Evolutionary conservation across 2,797 vertebrate species (phyloP).

Genomic region (Loris lydekkerianus): DNA sequence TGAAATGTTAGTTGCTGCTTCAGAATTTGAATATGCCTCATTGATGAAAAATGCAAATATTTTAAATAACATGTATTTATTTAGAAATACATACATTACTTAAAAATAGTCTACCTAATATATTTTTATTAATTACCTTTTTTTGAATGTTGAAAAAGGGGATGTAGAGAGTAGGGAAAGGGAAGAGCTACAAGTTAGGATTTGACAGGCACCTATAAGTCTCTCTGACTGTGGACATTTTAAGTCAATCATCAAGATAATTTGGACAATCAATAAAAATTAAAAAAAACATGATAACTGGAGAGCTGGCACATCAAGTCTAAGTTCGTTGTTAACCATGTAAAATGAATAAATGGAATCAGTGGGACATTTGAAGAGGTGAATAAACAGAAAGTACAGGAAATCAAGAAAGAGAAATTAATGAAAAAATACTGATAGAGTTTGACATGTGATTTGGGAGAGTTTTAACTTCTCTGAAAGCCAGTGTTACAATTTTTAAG

Average conservation of each 20-base stretch:
- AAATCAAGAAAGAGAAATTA: neutral
- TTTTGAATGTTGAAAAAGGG: neutral
- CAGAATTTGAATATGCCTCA: slow-evolving; percentile 27
- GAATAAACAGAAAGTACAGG: neutral
- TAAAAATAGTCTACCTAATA: neutral
- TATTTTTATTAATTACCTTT: neutral
- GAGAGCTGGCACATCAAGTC: neutral
- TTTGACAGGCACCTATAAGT: neutral
- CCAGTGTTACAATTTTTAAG: neutral
- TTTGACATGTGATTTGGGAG: neutral
- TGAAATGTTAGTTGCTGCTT: slow-evolving; percentile 57
- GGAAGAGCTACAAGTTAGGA: neutral
- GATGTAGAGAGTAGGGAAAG: neutral
- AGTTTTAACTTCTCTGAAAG: neutral
- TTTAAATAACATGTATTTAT: too few species aligned
- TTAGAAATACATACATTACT: neutral
- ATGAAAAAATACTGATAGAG: neutral
- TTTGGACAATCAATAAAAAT: neutral
- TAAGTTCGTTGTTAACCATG: neutral
- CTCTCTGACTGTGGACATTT: neutral
- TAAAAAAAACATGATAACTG: neutral
- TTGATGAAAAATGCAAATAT: slow-evolving; percentile 56
- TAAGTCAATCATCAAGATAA: neutral
- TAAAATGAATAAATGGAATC: neutral
- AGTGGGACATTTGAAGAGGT: neutral